Percentiles rank a stretch among this genome's conserved stretches.
Conservation (phyloP, 2,888 invertebrate species). For the Ophonus ardosiacus region DNA sequence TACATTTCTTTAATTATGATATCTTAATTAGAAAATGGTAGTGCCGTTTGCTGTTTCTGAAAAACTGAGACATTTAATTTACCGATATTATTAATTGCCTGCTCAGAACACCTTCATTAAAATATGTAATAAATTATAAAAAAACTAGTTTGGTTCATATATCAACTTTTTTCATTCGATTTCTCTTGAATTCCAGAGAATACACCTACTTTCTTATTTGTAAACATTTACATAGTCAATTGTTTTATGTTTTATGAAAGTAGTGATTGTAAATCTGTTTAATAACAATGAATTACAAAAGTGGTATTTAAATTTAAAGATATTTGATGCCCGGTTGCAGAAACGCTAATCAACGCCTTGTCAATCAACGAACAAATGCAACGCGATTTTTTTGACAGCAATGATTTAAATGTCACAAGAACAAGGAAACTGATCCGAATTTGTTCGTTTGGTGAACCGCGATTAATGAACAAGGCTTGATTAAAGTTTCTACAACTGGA, state of each 20-base stretch:
- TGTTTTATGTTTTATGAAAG: background rate
- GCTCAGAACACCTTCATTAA: background rate
- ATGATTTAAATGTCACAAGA: too few relatives aligned
- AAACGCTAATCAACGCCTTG: too few relatives aligned
- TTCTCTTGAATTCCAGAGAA: constrained; percentile 29
- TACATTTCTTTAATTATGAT: background rate
- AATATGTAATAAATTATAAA: background rate
- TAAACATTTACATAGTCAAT: constrained; percentile 3
- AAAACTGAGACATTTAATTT: background rate
- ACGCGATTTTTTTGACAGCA: too few relatives aligned
- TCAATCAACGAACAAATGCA: too few relatives aligned
- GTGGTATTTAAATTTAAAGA: background rate
- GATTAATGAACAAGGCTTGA: too few relatives aligned
- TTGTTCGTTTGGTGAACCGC: too few relatives aligned
- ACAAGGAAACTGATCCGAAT: too few relatives aligned
- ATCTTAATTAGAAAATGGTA: background rate
- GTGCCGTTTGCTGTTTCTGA: background rate
- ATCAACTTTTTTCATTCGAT: background rate
- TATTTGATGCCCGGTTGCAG: too few relatives aligned
- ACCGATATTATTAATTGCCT: background rate
- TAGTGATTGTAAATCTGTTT: background rate
- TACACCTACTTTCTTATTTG: constrained; percentile 39
- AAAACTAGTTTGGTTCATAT: background rate
- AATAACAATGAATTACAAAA: background rate
- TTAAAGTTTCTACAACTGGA: too few relatives aligned